Percentiles rank a stretch among this genome's conserved stretches.
Evolutionary conservation across 2,888 invertebrate genomes (phyloP).

Genomic region (Yponomeuta malinellus): DNA sequence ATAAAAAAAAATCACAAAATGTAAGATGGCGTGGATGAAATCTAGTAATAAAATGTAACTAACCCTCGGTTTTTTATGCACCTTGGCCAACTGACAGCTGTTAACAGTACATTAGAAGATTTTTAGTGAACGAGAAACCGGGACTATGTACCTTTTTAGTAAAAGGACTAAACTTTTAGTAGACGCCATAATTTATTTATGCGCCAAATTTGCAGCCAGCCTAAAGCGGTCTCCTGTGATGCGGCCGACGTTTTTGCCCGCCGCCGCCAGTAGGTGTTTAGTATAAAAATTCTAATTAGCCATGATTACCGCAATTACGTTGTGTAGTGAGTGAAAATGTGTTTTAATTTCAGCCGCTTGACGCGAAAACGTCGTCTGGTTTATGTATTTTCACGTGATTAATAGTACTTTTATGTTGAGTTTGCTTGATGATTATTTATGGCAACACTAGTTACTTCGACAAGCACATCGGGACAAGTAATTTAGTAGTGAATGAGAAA

Average conservation of each 20-base stretch:
- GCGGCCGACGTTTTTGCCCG: neutral
- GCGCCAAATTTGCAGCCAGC: neutral
- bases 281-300: constrained; percentile 5
- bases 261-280: constrained; percentile 3
- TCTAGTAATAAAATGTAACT: too few relatives aligned
- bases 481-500: too few relatives aligned
- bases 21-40: too few relatives aligned
- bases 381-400: neutral
- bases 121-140: too few relatives aligned
- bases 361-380: neutral
- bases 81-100: too few relatives aligned
- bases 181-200: neutral
- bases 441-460: too few relatives aligned
- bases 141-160: too few relatives aligned
- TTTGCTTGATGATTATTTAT: too few relatives aligned
- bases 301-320: constrained; percentile 1
- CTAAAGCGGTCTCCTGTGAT: neutral
- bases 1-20: too few relatives aligned
- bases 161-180: neutral
- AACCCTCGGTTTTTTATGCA: too few relatives aligned
- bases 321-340: constrained; percentile 10
- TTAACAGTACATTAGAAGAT: too few relatives aligned
- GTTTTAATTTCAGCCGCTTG: constrained; percentile 2
- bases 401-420: neutral
- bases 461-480: too few relatives aligned